A percentile compares a stretch with the other conserved stretches of the same genome.
These are phyloP conservation scores for Dexiosoma caninum DNA, from an alignment of 2,888 invertebrate genomes.

Conservation along the genomic window DNA sequence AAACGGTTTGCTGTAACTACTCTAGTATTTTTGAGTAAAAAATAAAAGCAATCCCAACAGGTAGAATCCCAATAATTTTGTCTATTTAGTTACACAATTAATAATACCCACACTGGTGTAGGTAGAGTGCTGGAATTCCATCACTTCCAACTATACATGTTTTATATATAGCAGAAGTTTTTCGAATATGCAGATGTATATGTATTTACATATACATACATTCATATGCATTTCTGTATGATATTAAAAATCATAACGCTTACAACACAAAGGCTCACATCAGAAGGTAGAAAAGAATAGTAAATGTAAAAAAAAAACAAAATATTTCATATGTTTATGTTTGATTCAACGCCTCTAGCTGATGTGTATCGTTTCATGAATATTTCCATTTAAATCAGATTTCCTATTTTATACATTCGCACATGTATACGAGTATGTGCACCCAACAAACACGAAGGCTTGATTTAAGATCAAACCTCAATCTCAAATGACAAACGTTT, in stretches of 20 bases:
- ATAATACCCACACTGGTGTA: too few species aligned
- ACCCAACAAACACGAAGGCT: too few species aligned
- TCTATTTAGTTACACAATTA: too few species aligned
- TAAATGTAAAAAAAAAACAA: neutral
- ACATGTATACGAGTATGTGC: neutral
- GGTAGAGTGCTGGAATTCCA: neutral
- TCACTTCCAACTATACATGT: neutral
- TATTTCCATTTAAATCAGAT: slow-evolving; percentile 54
- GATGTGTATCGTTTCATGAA: slow-evolving; percentile 51
- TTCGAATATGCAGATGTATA: too few species aligned
- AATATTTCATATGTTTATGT: slow-evolving; percentile 52
- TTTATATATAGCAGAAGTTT: neutral
- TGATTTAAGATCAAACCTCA: too few species aligned
- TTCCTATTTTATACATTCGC: slow-evolving; percentile 25
- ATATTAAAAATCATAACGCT: slow-evolving; percentile 22
- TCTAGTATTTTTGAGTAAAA: too few species aligned
- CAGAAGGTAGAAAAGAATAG: slow-evolving; percentile 23
- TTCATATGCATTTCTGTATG: slow-evolving; percentile 1
- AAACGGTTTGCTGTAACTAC: too few species aligned
- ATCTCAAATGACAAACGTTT: too few species aligned
- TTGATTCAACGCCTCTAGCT: slow-evolving; percentile 62
- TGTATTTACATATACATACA: neutral
- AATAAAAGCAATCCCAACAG: too few species aligned
- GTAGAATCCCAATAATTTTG: too few species aligned
- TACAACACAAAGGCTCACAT: slow-evolving; percentile 27